Conservation (phyloP, 2,113 vertebrate genomes). For the Odobenus rosmarus region DNA sequence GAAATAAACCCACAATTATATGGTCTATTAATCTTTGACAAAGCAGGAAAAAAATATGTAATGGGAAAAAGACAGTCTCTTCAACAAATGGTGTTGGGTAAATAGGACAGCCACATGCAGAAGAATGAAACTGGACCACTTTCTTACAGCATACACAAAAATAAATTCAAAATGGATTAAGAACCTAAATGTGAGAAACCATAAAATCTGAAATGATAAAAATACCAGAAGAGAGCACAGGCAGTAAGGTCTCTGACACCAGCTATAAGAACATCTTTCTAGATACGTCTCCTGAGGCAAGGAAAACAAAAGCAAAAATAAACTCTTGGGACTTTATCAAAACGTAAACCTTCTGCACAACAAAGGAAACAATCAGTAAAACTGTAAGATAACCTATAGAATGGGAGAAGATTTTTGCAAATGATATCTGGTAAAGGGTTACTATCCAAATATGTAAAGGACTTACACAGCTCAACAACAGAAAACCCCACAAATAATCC, state of each 20-base stretch:
- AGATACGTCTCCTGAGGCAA: not conserved
- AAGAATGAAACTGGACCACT: not conserved
- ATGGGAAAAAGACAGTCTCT: not conserved
- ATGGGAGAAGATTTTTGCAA: not conserved
- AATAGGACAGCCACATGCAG: not conserved
- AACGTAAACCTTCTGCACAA: not conserved
- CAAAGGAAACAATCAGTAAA: not conserved
- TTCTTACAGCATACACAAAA: not conserved
- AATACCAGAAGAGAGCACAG: not conserved
- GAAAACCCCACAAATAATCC: not conserved
- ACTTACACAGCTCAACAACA: not conserved
- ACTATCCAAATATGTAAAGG: not conserved
- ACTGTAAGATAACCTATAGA: not conserved
- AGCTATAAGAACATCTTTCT: not conserved
- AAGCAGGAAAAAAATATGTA: not conserved
- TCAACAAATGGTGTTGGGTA: not conserved
- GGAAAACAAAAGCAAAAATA: not conserved
- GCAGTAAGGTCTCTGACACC: not conserved
- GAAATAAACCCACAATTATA: not conserved
- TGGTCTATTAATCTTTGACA: not conserved
- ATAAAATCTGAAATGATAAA: not conserved
- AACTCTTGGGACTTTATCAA: not conserved
- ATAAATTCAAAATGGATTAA: not conserved
- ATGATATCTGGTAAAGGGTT: not conserved
- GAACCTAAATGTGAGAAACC: not conserved